Base-by-base conservation (phyloP, 2,888 invertebrate species). In the Drosophila pegasa region DNA sequence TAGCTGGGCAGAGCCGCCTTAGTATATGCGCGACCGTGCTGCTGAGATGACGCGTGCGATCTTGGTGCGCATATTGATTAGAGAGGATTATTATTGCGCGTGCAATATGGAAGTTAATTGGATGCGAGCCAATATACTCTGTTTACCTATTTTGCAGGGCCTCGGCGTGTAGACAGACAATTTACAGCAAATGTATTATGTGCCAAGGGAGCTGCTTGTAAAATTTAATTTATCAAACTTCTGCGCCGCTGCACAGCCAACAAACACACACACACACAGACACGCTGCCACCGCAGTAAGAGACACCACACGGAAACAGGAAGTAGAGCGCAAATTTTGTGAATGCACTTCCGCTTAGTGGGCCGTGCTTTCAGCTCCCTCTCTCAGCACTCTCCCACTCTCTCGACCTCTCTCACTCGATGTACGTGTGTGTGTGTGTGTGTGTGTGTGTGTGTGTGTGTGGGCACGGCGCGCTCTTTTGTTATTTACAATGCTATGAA, bases 251-350 rank as follows among this genome's bases (percentile, higher is more conserved):
- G 81, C 77, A 80, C 87, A 70, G 33, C 31, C 43, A 65, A 40
- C 48, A 58, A 50, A 51, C 56, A 54, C 25, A 43, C 40, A 52
- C 31, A 51, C 35, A 43, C 18, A 38, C 14, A 35, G 18, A 40
- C 20, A 37, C 8, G n/a, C 14, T 8, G 8, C 41, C 16, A 33
- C 43, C 55, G 41, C 52, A 63, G 65, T 57, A 59, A 64, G 70
- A 70, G 79, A 82, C 85, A 75, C 58, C 54, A 62, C 57, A 78
- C 60, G 66, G 77, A 76, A 85, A 71, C 83, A 80, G 86, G 86
- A 85, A 85, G 87, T 74, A 55, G 70, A 77, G 77, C 83, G 80
- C 77, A 86, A 80, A 81, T 83, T 83, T 80, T 80, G 77, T 83
- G 81, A 77, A 80, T 81, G 87, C 83, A 86, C 80, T 81, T 81